Percentiles rank a stretch among this genome's conserved stretches.
Evolutionary conservation across 53 echinoderm and acorn worm genomes (phyloP).

Genomic region (Crossaster papposus): DNA sequence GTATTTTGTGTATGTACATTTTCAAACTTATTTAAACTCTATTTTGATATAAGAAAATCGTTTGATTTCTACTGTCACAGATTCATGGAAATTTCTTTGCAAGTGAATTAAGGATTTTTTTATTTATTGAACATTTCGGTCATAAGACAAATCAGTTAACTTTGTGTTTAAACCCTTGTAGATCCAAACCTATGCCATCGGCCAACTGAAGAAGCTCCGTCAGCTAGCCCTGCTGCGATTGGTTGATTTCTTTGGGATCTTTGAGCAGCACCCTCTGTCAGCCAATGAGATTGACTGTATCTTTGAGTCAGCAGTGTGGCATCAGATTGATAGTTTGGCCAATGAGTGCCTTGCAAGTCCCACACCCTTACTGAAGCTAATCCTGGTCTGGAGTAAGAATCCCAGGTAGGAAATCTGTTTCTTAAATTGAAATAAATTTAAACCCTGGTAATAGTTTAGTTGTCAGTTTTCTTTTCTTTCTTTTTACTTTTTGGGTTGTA

Average conservation of each 20-base stretch:
- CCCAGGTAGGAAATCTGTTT: conserved; percentile 61
- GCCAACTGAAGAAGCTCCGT: conserved; percentile 88
- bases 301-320: conserved; percentile 84
- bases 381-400: conserved; percentile 77
- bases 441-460: too few species aligned
- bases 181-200: conserved; percentile 77
- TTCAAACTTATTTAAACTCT: too few species aligned
- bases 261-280: conserved; percentile 77
- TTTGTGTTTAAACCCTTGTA: conserved; percentile 31
- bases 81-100: too few species aligned
- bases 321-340: conserved; percentile 76
- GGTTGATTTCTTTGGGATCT: conserved; percentile 80
- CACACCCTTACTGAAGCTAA: conserved; percentile 78
- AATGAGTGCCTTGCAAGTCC: conserved; percentile 83
- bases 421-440: not conserved
- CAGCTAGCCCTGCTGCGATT: conserved; percentile 77
- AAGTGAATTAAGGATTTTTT: not conserved
- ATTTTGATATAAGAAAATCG: too few species aligned
- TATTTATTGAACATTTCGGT: not conserved
- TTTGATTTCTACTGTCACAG: too few species aligned
- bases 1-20: too few species aligned
- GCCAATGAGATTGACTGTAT: conserved; percentile 80
- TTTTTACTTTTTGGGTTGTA: too few species aligned
- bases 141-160: not conserved
- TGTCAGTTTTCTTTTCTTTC: too few species aligned